Conservation (phyloP, 2,113 vertebrate genomes). For the Albula glossodonta region DNA sequence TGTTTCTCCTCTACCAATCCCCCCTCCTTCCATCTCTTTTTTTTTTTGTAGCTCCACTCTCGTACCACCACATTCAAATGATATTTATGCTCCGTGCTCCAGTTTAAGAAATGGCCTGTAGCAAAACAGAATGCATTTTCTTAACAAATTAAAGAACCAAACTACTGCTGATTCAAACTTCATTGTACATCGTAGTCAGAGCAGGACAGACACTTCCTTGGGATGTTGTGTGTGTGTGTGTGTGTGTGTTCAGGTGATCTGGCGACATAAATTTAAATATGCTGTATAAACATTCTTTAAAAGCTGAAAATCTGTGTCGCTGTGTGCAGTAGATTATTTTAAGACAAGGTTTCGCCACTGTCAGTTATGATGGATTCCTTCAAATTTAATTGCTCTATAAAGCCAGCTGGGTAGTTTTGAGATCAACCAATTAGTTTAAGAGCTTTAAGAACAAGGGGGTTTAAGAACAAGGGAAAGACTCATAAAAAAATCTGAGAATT, state of each 20-base stretch:
- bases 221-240: not conserved
- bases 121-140: not conserved
- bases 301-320: not conserved
- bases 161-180: constrained; percentile 12
- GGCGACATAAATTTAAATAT: not conserved
- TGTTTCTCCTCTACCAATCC: constrained; percentile 57
- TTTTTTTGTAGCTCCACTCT: constrained; percentile 16
- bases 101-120: not conserved
- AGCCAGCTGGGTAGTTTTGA: not conserved
- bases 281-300: not conserved
- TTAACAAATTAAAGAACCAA: not conserved
- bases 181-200: not conserved
- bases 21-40: constrained; percentile 28
- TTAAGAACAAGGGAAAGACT: not conserved
- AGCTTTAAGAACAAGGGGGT: not conserved
- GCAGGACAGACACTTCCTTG: not conserved
- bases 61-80: not conserved
- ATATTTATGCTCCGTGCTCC: not conserved
- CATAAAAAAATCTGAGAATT: not conserved
- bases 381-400: not conserved
- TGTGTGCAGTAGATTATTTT: not conserved
- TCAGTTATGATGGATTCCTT: not conserved
- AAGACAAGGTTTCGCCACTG: not conserved
- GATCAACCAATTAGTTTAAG: not conserved
- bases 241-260: not conserved